Percentiles rank a stretch among this genome's conserved stretches.
These are phyloP conservation scores for Aspidapion aeneum DNA, from an alignment of 2,888 invertebrate species.

Conservation along the genomic window DNA sequence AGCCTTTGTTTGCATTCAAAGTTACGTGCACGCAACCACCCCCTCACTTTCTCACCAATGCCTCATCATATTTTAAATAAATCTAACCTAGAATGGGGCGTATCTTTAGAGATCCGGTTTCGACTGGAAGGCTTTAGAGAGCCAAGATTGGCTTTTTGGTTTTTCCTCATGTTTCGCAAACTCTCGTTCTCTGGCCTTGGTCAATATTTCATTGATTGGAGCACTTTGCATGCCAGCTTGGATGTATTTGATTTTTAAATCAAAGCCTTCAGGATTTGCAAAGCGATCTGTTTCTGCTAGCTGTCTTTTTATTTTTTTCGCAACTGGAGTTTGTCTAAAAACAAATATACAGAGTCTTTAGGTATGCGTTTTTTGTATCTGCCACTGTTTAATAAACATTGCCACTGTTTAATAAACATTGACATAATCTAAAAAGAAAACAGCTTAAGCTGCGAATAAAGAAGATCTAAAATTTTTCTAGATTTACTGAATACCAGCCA, in stretches of 20 bases:
- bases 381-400: too few species aligned
- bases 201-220: constrained; percentile 25
- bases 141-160: constrained; percentile 31
- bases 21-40: too few species aligned
- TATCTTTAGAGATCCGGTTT: constrained; percentile 32
- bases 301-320: constrained; percentile 30
- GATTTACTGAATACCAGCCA: too few species aligned
- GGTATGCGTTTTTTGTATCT: too few species aligned
- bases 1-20: too few species aligned
- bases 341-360: neutral
- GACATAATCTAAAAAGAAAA: too few species aligned
- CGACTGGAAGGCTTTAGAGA: constrained; percentile 28
- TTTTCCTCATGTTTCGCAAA: constrained; percentile 32
- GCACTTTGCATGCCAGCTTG: constrained; percentile 19
- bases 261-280: constrained; percentile 30
- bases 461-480: too few species aligned
- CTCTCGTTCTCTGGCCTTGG: constrained; percentile 31
- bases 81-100: constrained; percentile 30
- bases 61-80: neutral
- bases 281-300: constrained; percentile 33
- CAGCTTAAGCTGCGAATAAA: too few species aligned
- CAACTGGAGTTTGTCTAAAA: constrained; percentile 36
- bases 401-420: too few species aligned
- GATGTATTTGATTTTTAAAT: constrained; percentile 23
- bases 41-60: too few species aligned